phyloP scores from a whole-genome alignment of 2,888 invertebrate genomes.

The Argyra leucocephala region DNA sequence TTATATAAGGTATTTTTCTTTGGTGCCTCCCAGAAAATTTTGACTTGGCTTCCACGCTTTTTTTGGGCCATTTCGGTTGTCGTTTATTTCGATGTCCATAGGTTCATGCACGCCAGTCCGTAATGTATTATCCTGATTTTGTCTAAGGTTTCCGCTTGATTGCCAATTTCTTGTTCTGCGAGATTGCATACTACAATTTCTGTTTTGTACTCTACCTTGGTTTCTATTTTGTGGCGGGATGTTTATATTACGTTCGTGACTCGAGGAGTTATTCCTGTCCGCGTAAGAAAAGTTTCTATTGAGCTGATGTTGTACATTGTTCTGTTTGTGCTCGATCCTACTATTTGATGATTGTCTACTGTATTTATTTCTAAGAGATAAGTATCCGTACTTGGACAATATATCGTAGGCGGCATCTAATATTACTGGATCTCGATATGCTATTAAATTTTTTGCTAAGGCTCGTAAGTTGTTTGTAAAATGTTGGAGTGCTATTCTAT shows the following conservation, averaged over 20 bases:
- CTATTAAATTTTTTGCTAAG: slow-evolving; percentile 15
- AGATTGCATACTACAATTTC: neutral
- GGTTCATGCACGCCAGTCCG: neutral
- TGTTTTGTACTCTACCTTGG: neutral
- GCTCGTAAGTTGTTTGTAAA: slow-evolving; percentile 18
- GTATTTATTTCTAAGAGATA: slow-evolving; percentile 1
- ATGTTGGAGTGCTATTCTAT: slow-evolving; percentile 16
- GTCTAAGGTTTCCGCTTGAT: slow-evolving; percentile 7
- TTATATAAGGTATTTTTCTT: slow-evolving; percentile 17
- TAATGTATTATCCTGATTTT: neutral
- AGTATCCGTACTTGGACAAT: slow-evolving; percentile 9
- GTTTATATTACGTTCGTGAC: neutral
- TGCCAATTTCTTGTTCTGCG: neutral
- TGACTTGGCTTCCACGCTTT: neutral
- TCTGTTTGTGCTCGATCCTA: neutral
- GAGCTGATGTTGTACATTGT: neutral
- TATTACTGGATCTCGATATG: slow-evolving; percentile 12
- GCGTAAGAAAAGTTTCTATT: neutral
- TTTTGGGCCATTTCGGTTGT: neutral
- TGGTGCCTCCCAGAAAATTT: slow-evolving; percentile 10
- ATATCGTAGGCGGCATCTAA: slow-evolving; percentile 15
- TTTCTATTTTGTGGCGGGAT: neutral
- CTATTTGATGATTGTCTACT: slow-evolving; percentile 7
- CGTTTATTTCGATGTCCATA: slow-evolving; percentile 10
- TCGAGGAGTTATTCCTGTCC: neutral